Base-by-base conservation (phyloP, 2,888 invertebrate species). In the Philereme vetulata region DNA sequence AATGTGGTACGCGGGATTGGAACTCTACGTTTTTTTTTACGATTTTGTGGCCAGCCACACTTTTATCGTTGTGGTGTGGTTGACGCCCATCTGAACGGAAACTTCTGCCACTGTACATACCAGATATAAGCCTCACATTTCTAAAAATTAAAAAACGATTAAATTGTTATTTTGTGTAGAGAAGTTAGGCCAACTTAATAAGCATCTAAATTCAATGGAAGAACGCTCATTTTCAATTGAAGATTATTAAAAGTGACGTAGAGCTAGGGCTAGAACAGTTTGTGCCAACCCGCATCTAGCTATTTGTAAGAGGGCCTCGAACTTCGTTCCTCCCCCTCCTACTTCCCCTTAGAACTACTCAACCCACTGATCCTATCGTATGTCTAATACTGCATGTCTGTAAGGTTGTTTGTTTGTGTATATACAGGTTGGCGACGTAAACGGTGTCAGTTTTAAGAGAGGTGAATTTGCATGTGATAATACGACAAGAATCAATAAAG, bases 251-350 rank as follows among this genome's bases (percentile, higher is more conserved):
- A n/a, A 33, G 33, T 46, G 46, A 9, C 46, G 5, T 4, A 46
- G n/a, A 4, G 2, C 33, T 33, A 7, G n/a, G 9, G 2, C 33
- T 33, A 7, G 10, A 21, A 21, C 55, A 38, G 34, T 82, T 81
- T 84, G 85, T 86, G 88, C 88, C 88, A 88, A 89, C 82, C 86
- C 86, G 85, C 86, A 88, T 87, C 80, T 86, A 83, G 88, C 87
- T 89, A 88, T 89, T 90, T 88, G 86, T 81, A 87, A 78, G 57
- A 46, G 85, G 86, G 86, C 86, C 83, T 85, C 80, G 82, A 82
- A 84, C 82, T 79, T 72, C 77, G 75, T 76, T 74, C 72, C 77
- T 71, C 63, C 62, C 66, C 68, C 64, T 54, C 54, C 63, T 21
- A 59, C 58, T 51, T 58, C 45, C 57, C 62, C 56, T 59, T 51